phyloP scores from a whole-genome alignment of 2,113 vertebrate genomes.

The Phrynocephalus versicolor region DNA sequence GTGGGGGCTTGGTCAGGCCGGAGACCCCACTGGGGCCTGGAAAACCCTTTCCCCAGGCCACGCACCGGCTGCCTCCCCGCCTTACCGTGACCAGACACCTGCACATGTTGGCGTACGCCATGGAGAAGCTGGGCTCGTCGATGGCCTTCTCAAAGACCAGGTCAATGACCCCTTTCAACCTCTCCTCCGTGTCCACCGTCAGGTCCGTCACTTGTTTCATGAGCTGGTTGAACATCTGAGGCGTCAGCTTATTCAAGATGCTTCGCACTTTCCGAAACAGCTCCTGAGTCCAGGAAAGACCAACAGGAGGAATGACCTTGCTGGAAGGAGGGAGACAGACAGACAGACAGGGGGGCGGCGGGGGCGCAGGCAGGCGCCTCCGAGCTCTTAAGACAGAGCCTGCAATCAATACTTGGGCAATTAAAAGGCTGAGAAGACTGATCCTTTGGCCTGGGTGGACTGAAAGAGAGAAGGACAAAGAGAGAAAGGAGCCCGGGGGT shows the following conservation, averaged over 20 bases:
- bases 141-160: constrained; percentile 98
- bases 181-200: constrained; percentile 94
- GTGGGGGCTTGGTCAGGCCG: not conserved
- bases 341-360: no score
- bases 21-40: no score
- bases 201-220: constrained; percentile 98
- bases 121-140: constrained; percentile 95
- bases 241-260: constrained; percentile 97
- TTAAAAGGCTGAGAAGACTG: no score
- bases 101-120: constrained; percentile 98
- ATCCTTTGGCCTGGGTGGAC: no score
- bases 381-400: not conserved
- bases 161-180: constrained; percentile 97
- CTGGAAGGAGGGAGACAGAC: no score
- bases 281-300: constrained; percentile 73
- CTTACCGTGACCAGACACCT: constrained; percentile 92
- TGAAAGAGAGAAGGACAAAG: no score
- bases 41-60: no score
- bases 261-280: constrained; percentile 96
- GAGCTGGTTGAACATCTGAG: constrained; percentile 97
- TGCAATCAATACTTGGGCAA: no score
- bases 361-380: no score
- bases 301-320: rapidly evolving
- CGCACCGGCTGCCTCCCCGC: not conserved
- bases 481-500: no score